A percentile compares a stretch with the other conserved stretches of the same genome.
phyloP scores from a whole-genome alignment of 2,888 invertebrate genomes.

The Sinotaia quadrata region DNA sequence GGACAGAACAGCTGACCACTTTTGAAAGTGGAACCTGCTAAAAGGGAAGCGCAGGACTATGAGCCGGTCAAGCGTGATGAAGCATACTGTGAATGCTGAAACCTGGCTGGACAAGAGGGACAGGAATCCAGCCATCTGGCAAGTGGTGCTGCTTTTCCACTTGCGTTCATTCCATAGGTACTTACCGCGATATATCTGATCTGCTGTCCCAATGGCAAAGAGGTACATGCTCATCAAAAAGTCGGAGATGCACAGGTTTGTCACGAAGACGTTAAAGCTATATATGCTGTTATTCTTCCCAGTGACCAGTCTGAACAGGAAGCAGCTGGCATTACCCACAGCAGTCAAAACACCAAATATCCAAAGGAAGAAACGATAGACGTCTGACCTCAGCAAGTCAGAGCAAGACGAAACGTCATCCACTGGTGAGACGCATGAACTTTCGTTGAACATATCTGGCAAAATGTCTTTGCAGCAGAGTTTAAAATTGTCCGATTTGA shows the following conservation, averaged over 20 bases:
- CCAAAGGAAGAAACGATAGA: conserved; percentile 14
- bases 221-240: conserved; percentile 48
- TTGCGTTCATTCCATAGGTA: conserved; percentile 47
- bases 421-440: conserved; percentile 1
- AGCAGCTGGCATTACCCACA: not conserved
- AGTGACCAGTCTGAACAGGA: conserved; percentile 3
- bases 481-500: conserved; percentile 12
- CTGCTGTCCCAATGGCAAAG: conserved; percentile 44
- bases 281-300: not conserved
- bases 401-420: conserved; percentile 26
- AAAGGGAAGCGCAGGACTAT: conserved; percentile 77
- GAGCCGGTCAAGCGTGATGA: conserved; percentile 79
- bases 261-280: conserved; percentile 18
- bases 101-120: conserved; percentile 75
- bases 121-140: conserved; percentile 48
- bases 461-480: conserved; percentile 10
- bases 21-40: conserved; percentile 52
- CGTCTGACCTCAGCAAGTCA: conserved; percentile 6
- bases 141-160: conserved; percentile 47
- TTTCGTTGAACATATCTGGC: not conserved
- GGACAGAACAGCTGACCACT: conserved; percentile 44
- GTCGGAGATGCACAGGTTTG: conserved; percentile 29
- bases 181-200: conserved; percentile 41
- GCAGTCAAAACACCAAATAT: not conserved
- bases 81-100: conserved; percentile 77